phyloP scores from a whole-genome alignment of 2,113 vertebrate species.

The Oreochromis tanganicae region DNA sequence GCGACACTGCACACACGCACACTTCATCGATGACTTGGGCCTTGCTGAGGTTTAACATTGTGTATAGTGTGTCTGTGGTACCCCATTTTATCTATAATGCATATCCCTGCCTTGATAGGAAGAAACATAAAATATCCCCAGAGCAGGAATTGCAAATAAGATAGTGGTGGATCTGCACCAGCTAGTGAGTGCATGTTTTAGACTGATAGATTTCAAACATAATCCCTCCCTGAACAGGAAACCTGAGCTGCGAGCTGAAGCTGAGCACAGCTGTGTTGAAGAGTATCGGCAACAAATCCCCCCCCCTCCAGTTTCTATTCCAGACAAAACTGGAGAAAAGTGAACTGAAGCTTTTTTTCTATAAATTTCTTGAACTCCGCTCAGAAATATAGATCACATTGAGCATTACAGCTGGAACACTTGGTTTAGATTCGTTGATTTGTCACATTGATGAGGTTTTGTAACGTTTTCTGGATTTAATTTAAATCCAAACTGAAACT shows the following conservation, averaged over 20 bases:
- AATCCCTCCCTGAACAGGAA: background rate
- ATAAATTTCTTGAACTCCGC: background rate
- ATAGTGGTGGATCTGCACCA: background rate
- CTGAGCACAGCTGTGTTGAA: background rate
- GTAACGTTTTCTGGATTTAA: background rate
- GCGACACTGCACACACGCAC: background rate
- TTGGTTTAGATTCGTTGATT: background rate
- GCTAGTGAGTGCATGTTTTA: background rate
- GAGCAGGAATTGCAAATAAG: background rate
- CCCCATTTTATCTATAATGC: background rate
- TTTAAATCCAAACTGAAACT: background rate
- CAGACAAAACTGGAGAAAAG: background rate
- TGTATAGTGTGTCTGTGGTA: background rate
- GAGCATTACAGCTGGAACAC: background rate
- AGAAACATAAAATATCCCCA: background rate
- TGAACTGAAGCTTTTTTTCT: background rate
- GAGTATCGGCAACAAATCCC: background rate
- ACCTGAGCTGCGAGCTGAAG: background rate
- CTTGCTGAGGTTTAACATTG: background rate
- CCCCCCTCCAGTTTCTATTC: background rate
- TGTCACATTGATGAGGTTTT: background rate
- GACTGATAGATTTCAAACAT: background rate
- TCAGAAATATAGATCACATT: background rate
- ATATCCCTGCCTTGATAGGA: background rate
- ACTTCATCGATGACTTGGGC: background rate